Base-by-base conservation (phyloP, 2,797 vertebrate genomes). In the Muscicapa comitata region DNA sequence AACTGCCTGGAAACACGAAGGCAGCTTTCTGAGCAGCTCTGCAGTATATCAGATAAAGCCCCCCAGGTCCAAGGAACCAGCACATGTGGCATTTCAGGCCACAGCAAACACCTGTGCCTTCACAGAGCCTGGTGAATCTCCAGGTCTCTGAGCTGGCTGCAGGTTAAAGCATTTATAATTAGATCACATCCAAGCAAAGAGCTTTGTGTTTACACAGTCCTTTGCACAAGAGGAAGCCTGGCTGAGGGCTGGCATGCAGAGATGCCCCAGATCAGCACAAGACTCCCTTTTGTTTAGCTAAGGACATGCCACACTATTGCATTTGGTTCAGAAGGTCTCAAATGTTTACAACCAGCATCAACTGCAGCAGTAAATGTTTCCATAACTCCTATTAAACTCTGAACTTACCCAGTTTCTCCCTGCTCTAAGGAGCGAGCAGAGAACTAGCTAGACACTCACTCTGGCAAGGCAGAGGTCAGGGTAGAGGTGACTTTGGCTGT, bases 381-480 rank as follows among this genome's bases (percentile, higher is more conserved):
- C 62, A 4, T 78, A 94, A 94, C 85, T 88, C 82, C 70, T 83
- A 4, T 86, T 95, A 93, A 91, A 90, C 91, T 94, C 82, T 95
- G 91, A 94, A 93, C 93, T 81, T 90, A 45, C 0, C 51, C 80
- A 79, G 20, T 77, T 94, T 88, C 85, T 82, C 75, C 55, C 13
- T 37, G 31, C 62, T 83, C 33, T 55, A 38, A 66, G 76, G 47
- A 45, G 18, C 0, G 1, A 88, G 86, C 23, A n/a, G 37, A 53
- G 70, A 76, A 57, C 82, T 65, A 77, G 61, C 38, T 61, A 88
- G 43, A 86, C 37, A 9, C 4, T 14, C 63, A 24, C 65, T 83
- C 54, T 40, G 31, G 90, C 82, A 62, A 90, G 83, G 73, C 66
- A 65, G 76, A 90, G 91, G 94, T 94, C 96, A 94, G 87, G 50